Conservation (phyloP, 2,888 invertebrate genomes). For the Amitus sp. region DNA sequence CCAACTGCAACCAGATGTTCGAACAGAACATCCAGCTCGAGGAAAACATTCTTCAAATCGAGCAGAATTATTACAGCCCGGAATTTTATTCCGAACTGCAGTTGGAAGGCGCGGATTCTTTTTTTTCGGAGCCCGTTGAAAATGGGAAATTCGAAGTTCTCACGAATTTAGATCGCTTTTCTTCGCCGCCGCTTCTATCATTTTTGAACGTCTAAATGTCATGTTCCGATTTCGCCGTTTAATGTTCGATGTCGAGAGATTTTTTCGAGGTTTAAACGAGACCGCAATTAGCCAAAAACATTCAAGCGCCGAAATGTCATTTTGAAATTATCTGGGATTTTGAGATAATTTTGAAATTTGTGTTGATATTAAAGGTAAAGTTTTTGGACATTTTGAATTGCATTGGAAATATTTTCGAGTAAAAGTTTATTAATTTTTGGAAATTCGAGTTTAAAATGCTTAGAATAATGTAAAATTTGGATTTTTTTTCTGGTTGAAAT, state of each 20-base stretch:
- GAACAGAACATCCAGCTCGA: conserved; percentile 48
- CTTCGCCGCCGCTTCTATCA: conserved; percentile 45
- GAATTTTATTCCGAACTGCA: conserved; percentile 47
- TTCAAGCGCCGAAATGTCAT: no score
- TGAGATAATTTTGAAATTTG: no score
- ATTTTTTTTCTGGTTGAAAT: no score
- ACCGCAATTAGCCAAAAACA: no score
- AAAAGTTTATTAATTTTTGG: no score
- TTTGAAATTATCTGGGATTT: no score
- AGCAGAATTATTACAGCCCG: conserved; percentile 47
- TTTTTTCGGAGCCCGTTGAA: conserved; percentile 42
- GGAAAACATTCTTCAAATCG: conserved; percentile 42
- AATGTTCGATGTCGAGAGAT: conserved; percentile 2
- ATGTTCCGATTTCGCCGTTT: conserved; percentile 8
- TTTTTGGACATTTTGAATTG: no score
- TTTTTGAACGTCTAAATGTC: conserved; percentile 47
- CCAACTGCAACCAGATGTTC: conserved; percentile 49
- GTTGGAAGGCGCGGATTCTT: conserved; percentile 44
- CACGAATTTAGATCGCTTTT: conserved; percentile 47
- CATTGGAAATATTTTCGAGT: no score
- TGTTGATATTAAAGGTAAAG: no score
- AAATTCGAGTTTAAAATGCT: no score
- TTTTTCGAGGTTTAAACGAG: no score
- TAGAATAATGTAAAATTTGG: no score
- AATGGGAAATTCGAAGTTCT: conserved; percentile 45